These are phyloP conservation scores for Chymomyza costata DNA, from an alignment of 1,140 invertebrate species.

Conservation along the genomic window DNA sequence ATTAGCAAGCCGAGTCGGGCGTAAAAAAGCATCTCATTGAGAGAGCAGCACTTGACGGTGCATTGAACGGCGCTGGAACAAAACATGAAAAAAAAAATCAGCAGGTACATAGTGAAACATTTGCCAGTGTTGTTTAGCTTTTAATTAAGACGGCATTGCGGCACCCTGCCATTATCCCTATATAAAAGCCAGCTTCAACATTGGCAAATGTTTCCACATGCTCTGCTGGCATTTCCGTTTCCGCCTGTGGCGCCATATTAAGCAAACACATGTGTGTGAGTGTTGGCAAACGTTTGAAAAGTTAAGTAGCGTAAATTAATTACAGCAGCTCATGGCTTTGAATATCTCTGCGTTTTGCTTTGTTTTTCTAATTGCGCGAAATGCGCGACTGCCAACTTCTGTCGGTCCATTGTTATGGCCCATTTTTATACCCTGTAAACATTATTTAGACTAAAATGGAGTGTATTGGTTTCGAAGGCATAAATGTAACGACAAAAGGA, in stretches of 20 bases:
- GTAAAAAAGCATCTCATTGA: slow-evolving; percentile 54
- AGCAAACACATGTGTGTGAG: slow-evolving; percentile 5
- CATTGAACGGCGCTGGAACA: neutral
- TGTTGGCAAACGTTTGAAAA: slow-evolving; percentile 44
- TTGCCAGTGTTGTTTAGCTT: too few relatives aligned
- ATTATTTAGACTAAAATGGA: too few relatives aligned
- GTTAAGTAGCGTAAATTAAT: slow-evolving; percentile 66
- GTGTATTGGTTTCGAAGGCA: too few relatives aligned
- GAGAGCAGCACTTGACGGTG: slow-evolving; percentile 20
- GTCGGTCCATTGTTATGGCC: too few relatives aligned
- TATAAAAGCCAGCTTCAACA: slow-evolving; percentile 29
- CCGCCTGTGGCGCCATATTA: slow-evolving; percentile 16
- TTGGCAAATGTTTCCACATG: slow-evolving; percentile 67
- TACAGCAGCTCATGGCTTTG: slow-evolving; percentile 34
- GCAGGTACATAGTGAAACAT: too few relatives aligned
- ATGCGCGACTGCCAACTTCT: too few relatives aligned
- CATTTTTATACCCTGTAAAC: too few relatives aligned
- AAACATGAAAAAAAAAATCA: slow-evolving; percentile 5
- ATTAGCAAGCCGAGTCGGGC: slow-evolving; percentile 52
- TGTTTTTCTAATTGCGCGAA: slow-evolving; percentile 34
- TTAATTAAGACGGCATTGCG: too few relatives aligned
- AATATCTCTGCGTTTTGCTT: slow-evolving; percentile 33
- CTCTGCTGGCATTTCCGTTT: slow-evolving; percentile 50
- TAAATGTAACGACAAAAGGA: too few relatives aligned
- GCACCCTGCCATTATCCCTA: too few relatives aligned